Evolutionary conservation across 2,797 vertebrate species (phyloP).

Genomic region (Intellagama lesueurii): DNA sequence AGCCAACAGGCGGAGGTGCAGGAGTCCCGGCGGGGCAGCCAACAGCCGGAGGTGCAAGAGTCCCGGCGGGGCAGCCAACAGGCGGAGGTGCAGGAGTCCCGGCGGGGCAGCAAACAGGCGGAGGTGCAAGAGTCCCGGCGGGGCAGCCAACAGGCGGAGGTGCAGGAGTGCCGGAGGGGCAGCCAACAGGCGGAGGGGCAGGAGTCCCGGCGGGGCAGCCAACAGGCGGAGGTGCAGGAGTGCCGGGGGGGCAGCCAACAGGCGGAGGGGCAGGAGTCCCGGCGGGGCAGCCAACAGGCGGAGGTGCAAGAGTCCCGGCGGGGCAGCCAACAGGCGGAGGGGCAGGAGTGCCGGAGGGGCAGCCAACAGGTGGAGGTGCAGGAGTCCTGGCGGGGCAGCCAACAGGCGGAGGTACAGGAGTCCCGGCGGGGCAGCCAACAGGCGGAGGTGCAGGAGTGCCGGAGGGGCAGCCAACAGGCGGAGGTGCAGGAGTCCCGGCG

Average conservation of each 20-base stretch:
- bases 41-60: background rate
- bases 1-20: background rate
- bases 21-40: background rate
- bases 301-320: background rate
- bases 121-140: background rate
- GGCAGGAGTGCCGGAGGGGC: no score
- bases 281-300: background rate
- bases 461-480: background rate
- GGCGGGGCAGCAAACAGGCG: background rate
- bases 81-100: background rate
- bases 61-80: background rate
- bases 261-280: background rate
- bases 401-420: background rate
- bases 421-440: background rate
- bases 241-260: background rate
- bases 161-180: background rate
- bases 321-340: background rate
- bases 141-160: background rate
- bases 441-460: no score
- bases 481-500: background rate
- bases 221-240: background rate
- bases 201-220: background rate
- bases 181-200: background rate
- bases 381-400: background rate
- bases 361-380: background rate